A percentile compares a stretch with the other conserved stretches of the same genome.
Conservation (phyloP, 2,888 invertebrate species). For the Drosophila neotestacea region DNA sequence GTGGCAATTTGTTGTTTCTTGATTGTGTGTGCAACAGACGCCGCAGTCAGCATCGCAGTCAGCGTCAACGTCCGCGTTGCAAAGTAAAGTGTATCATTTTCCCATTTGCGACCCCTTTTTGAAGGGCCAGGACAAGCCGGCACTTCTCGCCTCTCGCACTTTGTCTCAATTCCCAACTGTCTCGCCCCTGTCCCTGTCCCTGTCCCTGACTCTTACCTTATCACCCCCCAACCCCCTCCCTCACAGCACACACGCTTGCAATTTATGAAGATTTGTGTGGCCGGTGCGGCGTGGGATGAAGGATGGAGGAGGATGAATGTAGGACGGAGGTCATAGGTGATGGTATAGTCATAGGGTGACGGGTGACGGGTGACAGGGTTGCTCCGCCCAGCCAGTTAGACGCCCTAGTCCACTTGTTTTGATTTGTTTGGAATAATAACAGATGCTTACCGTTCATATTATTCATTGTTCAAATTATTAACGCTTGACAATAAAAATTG, state of each 20-base stretch:
- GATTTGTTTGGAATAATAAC: constrained; percentile 85
- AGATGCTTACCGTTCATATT: constrained; percentile 83
- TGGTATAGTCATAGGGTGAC: neutral
- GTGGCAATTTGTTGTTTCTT: constrained; percentile 85
- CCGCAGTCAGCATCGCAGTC: constrained; percentile 2
- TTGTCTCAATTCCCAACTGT: constrained; percentile 79
- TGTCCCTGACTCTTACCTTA: neutral
- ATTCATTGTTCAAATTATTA: constrained; percentile 84
- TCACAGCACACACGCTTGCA: constrained; percentile 54
- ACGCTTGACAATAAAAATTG: constrained; percentile 83
- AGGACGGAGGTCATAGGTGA: constrained; percentile 19
- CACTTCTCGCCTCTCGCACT: constrained; percentile 71
- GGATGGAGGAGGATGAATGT: constrained; percentile 1
- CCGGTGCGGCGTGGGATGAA: constrained; percentile 34
- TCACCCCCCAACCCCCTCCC: constrained; percentile 5
- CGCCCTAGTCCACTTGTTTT: constrained; percentile 82
- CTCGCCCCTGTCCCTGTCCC: constrained; percentile 16
- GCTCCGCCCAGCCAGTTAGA: constrained; percentile 62
- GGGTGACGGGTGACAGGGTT: constrained; percentile 10
- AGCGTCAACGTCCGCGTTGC: constrained; percentile 15
- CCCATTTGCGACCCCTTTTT: constrained; percentile 74
- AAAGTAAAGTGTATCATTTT: constrained; percentile 85
- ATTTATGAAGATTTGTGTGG: constrained; percentile 83
- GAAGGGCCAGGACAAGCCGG: constrained; percentile 24
- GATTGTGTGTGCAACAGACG: constrained; percentile 78